A percentile compares a stretch with the other conserved stretches of the same genome.
These are phyloP conservation scores for Lineus longissimus DNA, from an alignment of 1,140 invertebrate genomes.

Conservation along the genomic window DNA sequence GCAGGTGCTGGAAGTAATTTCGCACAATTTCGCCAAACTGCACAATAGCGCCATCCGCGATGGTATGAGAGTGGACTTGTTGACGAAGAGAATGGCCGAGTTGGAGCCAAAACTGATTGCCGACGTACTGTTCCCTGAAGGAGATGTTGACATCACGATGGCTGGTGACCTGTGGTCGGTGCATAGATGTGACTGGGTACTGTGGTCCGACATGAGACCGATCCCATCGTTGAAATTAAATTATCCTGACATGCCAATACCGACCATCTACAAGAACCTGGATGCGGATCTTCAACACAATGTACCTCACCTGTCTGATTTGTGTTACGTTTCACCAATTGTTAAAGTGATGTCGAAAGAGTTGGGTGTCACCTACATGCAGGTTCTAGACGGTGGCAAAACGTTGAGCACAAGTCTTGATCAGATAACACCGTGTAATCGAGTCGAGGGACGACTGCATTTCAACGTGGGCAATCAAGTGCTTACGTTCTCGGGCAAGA, in stretches of 20 bases:
- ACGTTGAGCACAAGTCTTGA: neutral
- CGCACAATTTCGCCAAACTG: neutral
- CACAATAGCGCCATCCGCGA: neutral
- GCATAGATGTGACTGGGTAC: neutral
- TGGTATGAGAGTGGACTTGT: neutral
- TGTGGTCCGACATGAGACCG: neutral
- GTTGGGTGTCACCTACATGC: neutral
- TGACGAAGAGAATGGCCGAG: neutral
- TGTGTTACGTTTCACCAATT: neutral
- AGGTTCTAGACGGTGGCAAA: neutral
- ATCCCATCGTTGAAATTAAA: neutral
- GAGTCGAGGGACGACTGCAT: neutral
- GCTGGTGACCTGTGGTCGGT: neutral
- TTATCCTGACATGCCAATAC: neutral
- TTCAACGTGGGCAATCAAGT: constrained; percentile 5
- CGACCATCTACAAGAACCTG: neutral
- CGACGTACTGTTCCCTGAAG: neutral
- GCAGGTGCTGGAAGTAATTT: neutral
- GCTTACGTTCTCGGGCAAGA: neutral
- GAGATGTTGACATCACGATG: neutral
- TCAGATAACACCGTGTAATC: neutral
- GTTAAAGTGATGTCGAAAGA: neutral
- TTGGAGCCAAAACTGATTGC: neutral
- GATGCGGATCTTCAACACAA: no score
- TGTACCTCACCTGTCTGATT: neutral